Conservation (phyloP, 2,797 vertebrate species). For the Macrochelys suwanniensis region DNA sequence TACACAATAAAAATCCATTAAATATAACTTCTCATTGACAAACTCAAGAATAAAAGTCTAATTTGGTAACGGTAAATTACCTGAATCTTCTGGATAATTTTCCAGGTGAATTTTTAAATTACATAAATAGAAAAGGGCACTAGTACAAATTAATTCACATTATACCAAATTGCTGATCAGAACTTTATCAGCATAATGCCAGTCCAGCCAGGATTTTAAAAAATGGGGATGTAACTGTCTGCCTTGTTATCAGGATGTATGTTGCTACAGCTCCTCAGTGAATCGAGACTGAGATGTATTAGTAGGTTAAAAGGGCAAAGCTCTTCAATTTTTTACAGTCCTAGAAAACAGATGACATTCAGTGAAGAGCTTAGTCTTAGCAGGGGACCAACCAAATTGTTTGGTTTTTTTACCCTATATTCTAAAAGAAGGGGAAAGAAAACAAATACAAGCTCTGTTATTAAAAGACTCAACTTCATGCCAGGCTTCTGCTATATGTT, state of each 20-base stretch:
- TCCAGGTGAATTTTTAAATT: constrained; percentile 24
- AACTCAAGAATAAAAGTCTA: background rate
- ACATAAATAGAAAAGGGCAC: background rate
- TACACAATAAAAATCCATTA: background rate
- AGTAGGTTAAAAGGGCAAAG: constrained; percentile 71
- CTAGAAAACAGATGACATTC: constrained; percentile 73
- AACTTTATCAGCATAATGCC: constrained; percentile 50
- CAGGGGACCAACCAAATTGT: constrained; percentile 54
- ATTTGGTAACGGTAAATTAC: background rate
- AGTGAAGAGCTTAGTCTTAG: constrained; percentile 65
- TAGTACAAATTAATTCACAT: constrained; percentile 47
- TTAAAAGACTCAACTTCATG: constrained; percentile 62
- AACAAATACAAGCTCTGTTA: constrained; percentile 24
- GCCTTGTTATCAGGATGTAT: constrained; percentile 64
- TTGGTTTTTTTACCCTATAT: background rate
- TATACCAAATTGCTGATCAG: constrained; percentile 50
- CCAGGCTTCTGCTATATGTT: constrained; percentile 57
- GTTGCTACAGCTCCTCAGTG: constrained; percentile 65
- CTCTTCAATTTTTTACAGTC: constrained; percentile 71
- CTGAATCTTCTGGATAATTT: background rate
- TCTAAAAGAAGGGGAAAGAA: constrained; percentile 40
- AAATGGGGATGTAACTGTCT: constrained; percentile 44
- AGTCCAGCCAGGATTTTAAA: constrained; percentile 52
- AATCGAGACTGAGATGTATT: constrained; percentile 70
- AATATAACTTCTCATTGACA: background rate